Conservation (phyloP, 2,797 vertebrate species). For the Limosa lapponica region DNA sequence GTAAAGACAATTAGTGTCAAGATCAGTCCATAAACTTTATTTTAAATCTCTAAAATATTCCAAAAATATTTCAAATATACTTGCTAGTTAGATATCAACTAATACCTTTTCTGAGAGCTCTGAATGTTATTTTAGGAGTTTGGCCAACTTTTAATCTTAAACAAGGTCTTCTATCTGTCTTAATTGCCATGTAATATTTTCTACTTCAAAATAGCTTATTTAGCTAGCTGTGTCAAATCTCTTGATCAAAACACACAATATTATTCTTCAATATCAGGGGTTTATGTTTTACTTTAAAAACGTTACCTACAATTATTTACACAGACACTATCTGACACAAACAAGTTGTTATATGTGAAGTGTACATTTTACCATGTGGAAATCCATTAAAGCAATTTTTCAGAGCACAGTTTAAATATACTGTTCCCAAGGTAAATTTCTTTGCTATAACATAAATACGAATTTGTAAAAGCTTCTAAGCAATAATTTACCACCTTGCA, state of each 20-base stretch:
- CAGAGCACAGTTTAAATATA: constrained; percentile 34
- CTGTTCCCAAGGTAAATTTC: constrained; percentile 31
- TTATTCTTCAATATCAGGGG: background rate
- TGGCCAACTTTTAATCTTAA: background rate
- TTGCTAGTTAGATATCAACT: background rate
- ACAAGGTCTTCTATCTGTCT: background rate
- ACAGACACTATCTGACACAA: background rate
- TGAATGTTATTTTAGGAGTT: background rate
- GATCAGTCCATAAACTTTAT: background rate
- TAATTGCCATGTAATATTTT: background rate
- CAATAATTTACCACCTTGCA: constrained; percentile 30
- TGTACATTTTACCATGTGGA: background rate
- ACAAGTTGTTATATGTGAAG: constrained; percentile 38
- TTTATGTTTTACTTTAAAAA: constrained; percentile 23
- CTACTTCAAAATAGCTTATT: background rate
- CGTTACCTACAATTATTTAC: constrained; percentile 22
- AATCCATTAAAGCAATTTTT: constrained; percentile 53
- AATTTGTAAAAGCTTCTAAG: constrained; percentile 44
- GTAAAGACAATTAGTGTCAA: background rate
- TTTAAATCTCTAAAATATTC: background rate
- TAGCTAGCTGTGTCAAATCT: background rate
- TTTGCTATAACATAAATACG: constrained; percentile 27
- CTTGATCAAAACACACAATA: background rate
- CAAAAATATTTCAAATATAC: background rate
- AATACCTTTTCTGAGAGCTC: background rate